These are phyloP conservation scores for Globia sparganii DNA, from an alignment of 2,888 invertebrate species.

Conservation along the genomic window DNA sequence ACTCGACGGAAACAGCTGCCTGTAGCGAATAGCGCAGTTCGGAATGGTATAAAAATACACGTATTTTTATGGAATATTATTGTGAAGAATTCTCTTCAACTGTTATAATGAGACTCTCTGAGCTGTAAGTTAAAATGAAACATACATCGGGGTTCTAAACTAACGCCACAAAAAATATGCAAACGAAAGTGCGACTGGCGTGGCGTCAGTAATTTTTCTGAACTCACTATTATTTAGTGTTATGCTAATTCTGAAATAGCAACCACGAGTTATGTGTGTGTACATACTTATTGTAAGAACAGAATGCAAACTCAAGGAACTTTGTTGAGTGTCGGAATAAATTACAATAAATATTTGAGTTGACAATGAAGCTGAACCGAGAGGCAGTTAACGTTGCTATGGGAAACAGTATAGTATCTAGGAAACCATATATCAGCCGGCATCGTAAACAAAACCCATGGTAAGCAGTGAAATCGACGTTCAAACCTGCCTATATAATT, in stretches of 20 bases:
- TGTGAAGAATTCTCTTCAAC: conserved; percentile 24
- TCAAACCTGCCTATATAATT: conserved; percentile 76
- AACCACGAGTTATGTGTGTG: conserved; percentile 70
- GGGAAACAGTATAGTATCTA: conserved; percentile 70
- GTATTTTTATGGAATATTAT: conserved; percentile 26
- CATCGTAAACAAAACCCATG: conserved; percentile 74
- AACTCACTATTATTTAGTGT: conserved; percentile 56
- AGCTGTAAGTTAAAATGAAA: conserved; percentile 29
- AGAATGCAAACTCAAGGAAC: conserved; percentile 65
- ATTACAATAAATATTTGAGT: conserved; percentile 79
- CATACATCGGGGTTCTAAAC: conserved; percentile 3
- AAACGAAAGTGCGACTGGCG: conserved; percentile 53
- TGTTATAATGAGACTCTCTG: conserved; percentile 38
- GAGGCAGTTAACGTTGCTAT: conserved; percentile 65
- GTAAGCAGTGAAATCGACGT: conserved; percentile 72
- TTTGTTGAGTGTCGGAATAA: conserved; percentile 75
- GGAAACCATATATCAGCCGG: conserved; percentile 75
- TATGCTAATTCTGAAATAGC: conserved; percentile 73
- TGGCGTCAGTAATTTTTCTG: conserved; percentile 32
- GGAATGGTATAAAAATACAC: conserved; percentile 42
- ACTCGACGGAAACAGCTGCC: conserved; percentile 53
- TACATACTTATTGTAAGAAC: conserved; percentile 70
- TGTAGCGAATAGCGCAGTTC: conserved; percentile 13
- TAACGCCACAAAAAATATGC: conserved; percentile 49
- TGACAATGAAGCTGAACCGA: conserved; percentile 73